These are phyloP conservation scores for Zaprionus tsacasi DNA, from an alignment of 1,140 invertebrate species.

Conservation along the genomic window DNA sequence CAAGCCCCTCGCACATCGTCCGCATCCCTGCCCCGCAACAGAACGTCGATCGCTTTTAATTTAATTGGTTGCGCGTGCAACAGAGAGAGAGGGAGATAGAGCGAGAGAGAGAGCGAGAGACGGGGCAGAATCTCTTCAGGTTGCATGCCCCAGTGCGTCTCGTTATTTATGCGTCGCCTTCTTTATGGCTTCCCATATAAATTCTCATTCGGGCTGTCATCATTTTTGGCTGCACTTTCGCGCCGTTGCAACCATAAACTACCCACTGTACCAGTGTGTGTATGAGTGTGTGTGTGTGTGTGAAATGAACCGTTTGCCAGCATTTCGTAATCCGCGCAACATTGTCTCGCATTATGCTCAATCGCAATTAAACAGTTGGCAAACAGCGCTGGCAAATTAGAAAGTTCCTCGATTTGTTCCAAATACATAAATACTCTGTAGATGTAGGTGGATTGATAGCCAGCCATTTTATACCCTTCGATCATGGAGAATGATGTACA, in stretches of 20 bases:
- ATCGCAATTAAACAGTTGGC: constrained; percentile 2
- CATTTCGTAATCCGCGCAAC: constrained; percentile 2
- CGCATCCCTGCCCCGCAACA: no score
- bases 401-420: neutral
- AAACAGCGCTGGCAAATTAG: neutral
- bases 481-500: no score
- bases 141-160: constrained; percentile 67
- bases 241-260: constrained; percentile 53
- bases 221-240: constrained; percentile 48
- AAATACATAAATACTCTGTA: neutral
- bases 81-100: constrained; percentile 9
- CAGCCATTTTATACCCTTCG: no score
- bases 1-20: no score
- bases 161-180: constrained; percentile 75
- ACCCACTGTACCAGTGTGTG: constrained; percentile 4
- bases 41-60: constrained; percentile 68
- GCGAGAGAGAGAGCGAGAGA: neutral
- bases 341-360: neutral
- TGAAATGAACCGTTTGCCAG: constrained; percentile 3
- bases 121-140: constrained; percentile 30
- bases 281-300: neutral
- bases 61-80: constrained; percentile 78
- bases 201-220: constrained; percentile 76
- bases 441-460: neutral
- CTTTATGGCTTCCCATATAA: constrained; percentile 81